Conservation (phyloP, 92 coral and sea anemone genomes). For the Actinostola sp. region DNA sequence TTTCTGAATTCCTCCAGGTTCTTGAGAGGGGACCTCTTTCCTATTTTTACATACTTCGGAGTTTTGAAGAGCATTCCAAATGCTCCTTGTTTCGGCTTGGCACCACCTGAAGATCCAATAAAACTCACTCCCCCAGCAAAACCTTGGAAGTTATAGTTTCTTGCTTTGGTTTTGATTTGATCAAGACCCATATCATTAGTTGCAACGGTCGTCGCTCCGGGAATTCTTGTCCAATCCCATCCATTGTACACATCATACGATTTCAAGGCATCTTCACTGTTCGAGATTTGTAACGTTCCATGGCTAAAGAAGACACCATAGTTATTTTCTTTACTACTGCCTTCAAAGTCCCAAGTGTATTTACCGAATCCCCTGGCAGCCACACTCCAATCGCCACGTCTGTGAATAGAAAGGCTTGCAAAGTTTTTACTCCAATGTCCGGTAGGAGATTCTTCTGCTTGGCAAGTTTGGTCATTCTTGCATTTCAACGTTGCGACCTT, state of each 20-base stretch:
- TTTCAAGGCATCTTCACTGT: constrained; percentile 47
- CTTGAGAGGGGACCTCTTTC: background rate
- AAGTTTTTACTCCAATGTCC: constrained; percentile 70
- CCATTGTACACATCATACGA: constrained; percentile 46
- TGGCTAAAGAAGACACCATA: constrained; percentile 62
- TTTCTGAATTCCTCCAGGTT: constrained; percentile 43
- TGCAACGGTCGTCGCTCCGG: constrained; percentile 56
- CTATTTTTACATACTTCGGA: constrained; percentile 38
- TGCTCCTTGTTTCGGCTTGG: constrained; percentile 44
- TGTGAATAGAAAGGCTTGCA: constrained; percentile 49
- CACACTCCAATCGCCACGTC: constrained; percentile 22
- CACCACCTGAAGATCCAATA: constrained; percentile 29
- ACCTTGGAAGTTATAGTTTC: constrained; percentile 45
- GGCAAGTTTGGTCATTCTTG: background rate
- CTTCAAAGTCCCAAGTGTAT: constrained; percentile 41
- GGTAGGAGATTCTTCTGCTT: constrained; percentile 40
- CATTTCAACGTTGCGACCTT: constrained; percentile 4
- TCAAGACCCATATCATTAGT: background rate
- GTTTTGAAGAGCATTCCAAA: constrained; percentile 69
- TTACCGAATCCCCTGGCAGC: background rate
- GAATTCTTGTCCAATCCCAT: constrained; percentile 67
- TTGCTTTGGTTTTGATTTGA: background rate
- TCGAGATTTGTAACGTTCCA: constrained; percentile 65
- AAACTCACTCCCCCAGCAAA: constrained; percentile 67
- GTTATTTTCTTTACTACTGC: constrained; percentile 21